These are phyloP conservation scores for Hesperophylax magnus DNA, from an alignment of 1,140 invertebrate species.

Conservation along the genomic window DNA sequence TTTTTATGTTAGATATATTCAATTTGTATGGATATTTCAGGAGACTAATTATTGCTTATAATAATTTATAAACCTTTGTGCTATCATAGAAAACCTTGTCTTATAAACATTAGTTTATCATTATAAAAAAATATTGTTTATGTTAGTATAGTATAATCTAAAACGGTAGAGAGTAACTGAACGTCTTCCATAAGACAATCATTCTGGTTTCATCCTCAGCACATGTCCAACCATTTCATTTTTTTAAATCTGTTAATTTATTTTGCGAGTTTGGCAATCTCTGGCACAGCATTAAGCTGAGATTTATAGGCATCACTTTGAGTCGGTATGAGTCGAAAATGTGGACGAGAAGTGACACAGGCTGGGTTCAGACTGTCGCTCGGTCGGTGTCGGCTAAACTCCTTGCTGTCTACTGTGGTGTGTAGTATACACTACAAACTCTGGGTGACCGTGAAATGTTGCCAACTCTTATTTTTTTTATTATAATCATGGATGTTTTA, in stretches of 20 bases:
- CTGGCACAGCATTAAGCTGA: slow-evolving; percentile 9
- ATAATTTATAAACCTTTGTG: no score
- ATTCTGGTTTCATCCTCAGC: no score
- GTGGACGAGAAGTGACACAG: slow-evolving; percentile 5
- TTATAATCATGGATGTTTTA: slow-evolving; percentile 1
- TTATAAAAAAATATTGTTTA: no score
- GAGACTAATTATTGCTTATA: no score
- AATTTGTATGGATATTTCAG: no score
- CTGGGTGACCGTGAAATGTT: slow-evolving; percentile 20
- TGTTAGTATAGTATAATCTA: no score
- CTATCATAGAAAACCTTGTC: no score
- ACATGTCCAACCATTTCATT: neutral
- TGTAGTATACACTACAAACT: neutral
- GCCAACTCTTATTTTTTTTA: neutral
- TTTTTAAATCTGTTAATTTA: neutral
- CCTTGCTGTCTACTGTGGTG: neutral
- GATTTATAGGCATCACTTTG: slow-evolving; percentile 26
- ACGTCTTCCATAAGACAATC: no score
- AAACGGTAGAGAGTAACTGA: no score
- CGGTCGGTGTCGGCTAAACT: no score
- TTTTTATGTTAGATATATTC: no score
- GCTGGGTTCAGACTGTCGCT: neutral
- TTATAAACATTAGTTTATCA: no score
- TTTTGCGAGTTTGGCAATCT: neutral
- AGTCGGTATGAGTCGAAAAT: neutral